Base-by-base conservation (phyloP, 2,888 invertebrate genomes). In the Alviniconcha strummeri region DNA sequence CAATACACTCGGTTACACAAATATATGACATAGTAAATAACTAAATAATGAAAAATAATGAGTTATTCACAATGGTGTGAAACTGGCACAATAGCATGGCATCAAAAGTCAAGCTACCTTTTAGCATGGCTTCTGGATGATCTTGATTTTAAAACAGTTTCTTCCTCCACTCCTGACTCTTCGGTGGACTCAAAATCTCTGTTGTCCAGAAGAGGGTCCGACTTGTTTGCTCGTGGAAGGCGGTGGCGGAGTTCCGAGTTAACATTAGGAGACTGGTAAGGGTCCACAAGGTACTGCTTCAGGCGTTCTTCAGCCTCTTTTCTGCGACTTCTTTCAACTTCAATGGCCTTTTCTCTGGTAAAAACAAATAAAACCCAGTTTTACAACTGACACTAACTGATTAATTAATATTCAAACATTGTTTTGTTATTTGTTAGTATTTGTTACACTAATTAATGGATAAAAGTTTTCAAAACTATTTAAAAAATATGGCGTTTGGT, bases 261-360 rank as follows among this genome's bases (percentile, higher is more conserved):
- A 52, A 93, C 92, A 52, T 91, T 89, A 5, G 91, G 90, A 83
- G 88, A 90, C 13, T 88, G 85, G 81, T 92, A 93, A 86, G 92
- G 90, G 86, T 93, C 91, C 71, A 90, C 90, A 56, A 91, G 83
- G 80, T 88, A 86, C 11, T 80, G 81, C 76, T 90, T 88, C 55
- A 92, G 85, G 60, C 86, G 84, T 3, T 89, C 84, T 81, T 92
- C 91, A 0, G 89, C 89, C 54, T 85, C 87, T 69, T 87, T 82
- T 57, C 91, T 85, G 71, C 89, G 83, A 36, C 83, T 79, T 75
- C 88, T 85, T 83, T 92, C 92, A 55, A 84, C 82, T 67, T 89
- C 89, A 80, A 92, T 88, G 17, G 86, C 85, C 67, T 86, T 85
- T 55, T 90, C 90, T 85, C 91, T 91, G 85, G 52, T 87, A 81